Conservation (phyloP, 1,140 invertebrate species). For the Dendrolimus kikuchii region DNA sequence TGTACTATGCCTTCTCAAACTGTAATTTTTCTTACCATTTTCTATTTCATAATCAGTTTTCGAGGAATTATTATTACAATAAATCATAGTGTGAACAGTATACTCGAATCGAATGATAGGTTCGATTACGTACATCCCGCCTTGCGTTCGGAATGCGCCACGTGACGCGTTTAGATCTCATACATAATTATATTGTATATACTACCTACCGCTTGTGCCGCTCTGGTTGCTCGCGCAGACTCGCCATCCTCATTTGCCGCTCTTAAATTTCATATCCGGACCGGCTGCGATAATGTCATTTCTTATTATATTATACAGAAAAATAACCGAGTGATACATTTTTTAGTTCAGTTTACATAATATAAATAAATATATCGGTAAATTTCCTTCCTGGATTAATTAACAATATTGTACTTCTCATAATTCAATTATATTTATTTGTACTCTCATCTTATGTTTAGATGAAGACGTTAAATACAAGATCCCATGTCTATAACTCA, state of each 20-base stretch:
- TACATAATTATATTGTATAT: slow-evolving; percentile 11
- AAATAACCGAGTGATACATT: background rate
- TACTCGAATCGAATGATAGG: too few species aligned
- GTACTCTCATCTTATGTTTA: slow-evolving; percentile 31
- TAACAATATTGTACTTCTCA: slow-evolving; percentile 70
- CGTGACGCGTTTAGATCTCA: slow-evolving; percentile 16
- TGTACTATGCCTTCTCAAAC: too few species aligned
- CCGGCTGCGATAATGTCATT: background rate
- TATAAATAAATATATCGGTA: slow-evolving; percentile 1
- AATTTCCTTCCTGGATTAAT: slow-evolving; percentile 6
- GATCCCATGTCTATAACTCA: slow-evolving; percentile 5
- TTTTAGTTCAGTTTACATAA: slow-evolving; percentile 1
- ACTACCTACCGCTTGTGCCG: background rate
- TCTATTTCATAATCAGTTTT: too few species aligned
- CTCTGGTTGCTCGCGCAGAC: slow-evolving; percentile 12
- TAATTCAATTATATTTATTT: slow-evolving; percentile 24
- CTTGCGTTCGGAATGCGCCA: background rate
- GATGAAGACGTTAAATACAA: slow-evolving; percentile 14
- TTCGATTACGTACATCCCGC: too few species aligned
- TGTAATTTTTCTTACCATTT: too few species aligned
- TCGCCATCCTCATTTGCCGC: slow-evolving; percentile 20
- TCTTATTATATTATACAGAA: background rate
- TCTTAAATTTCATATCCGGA: background rate
- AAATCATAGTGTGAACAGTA: too few species aligned
- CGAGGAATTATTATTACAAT: too few species aligned